Evolutionary conservation across 2,797 vertebrate species (phyloP).

Genomic region (Clarias fuscus): DNA sequence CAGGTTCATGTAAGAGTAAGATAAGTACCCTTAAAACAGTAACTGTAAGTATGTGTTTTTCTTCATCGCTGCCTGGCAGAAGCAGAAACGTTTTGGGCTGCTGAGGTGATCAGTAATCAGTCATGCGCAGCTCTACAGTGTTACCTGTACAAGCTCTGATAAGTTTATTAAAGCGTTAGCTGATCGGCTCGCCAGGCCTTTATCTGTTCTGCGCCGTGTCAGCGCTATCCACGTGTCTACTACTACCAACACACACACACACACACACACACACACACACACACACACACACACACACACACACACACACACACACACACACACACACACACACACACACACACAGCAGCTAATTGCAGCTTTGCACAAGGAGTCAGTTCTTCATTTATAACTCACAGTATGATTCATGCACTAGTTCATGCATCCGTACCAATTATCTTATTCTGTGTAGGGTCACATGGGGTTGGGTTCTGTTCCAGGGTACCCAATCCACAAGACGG

Average conservation of each 20-base stretch:
- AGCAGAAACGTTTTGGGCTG: not conserved
- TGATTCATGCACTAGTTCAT: not conserved
- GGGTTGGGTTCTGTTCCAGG: no score
- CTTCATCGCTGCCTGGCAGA: not conserved
- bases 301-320: no score
- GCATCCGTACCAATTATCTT: no score
- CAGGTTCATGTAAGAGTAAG: not conserved
- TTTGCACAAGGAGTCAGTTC: not conserved
- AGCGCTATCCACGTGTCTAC: conserved; percentile 87
- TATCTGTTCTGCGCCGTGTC: conserved; percentile 77
- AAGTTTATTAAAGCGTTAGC: conserved; percentile 76
- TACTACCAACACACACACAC: conserved; percentile 58
- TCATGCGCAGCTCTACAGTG: conserved; percentile 72
- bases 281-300: not conserved
- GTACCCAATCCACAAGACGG: no score
- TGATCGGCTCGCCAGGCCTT: conserved; percentile 69
- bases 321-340: no score
- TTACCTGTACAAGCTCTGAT: conserved; percentile 82
- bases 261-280: conserved; percentile 32
- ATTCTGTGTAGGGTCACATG: no score
- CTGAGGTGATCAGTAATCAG: conserved; percentile 65
- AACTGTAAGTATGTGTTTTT: not conserved
- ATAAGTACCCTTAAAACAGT: not conserved
- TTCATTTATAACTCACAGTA: not conserved
- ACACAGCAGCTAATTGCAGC: not conserved